Base-by-base conservation (phyloP, 2,113 vertebrate species). In the Protobothrops mucrosquamatus region DNA sequence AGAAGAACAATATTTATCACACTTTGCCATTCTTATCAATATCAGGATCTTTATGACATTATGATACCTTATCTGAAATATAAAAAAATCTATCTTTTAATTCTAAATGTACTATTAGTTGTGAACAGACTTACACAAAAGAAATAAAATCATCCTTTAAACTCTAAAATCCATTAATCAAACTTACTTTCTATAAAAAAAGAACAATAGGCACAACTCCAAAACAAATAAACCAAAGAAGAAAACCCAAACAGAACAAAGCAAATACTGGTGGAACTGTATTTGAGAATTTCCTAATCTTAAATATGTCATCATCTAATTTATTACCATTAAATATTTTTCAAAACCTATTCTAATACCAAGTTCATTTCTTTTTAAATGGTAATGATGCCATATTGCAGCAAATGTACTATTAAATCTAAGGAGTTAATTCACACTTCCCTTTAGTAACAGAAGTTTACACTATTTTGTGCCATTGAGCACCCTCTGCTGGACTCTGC, bases 181-280 rank as follows among this genome's bases (percentile, higher is more conserved):
- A 97, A 98, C 97, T 98, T 98, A 98, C 97, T 98, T 98, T 97
- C 97, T 98, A 96, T 85, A 91, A 96, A 90, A n/a, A 95, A 89
- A 88, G 95, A 93, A 93, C 94, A 11, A 93, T 94, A 92, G 95
- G 94, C 93, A 91, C 64, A 51, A 48, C 94, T 92, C 56, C 95
- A 89, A 56, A 46, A 29, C 14, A 52, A 54, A 6, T 11, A 95
- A 95, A 95, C 95, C n/a, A 90, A 86, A 91, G 81, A 96, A 96
- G 88, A 94, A 89, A 92, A 95, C 96, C 24, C 0, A 94, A 92
- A 89, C 6, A 85, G 59, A 89, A 22, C 56, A 56, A n/a, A 89
- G 69, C 51, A 88, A 56, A 59, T 56, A 34, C 26, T 57, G 89
- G 88, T 93, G 52, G 86, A 46, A 51, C 39, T 61, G 61, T 90